Base-by-base conservation (phyloP, 2,888 invertebrate genomes). In the Cenopis cana region DNA sequence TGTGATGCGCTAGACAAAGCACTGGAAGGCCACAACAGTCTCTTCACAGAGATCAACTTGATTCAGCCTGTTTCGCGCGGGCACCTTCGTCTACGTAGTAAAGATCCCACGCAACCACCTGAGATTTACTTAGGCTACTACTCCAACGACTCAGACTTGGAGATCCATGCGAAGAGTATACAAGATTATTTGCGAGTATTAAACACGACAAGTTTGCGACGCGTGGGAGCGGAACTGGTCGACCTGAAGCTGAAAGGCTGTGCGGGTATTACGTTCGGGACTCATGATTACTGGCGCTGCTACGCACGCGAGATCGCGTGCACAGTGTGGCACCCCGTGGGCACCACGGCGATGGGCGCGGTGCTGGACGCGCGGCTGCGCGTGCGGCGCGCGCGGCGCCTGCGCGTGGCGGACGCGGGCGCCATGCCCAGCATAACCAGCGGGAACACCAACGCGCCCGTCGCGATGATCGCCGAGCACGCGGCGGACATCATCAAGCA, bases 211-310 rank as follows among this genome's bases (percentile, higher is more conserved):
- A 29, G 50, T 18, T 46, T 70, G 10, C 24, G 29, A 11, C 11
- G 57, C 24, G 41, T 65, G 41, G 41, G 52, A 9, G 36, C 59
- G 18, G 33, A 38, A 17, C 41, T 65, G 38, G 91, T 0, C 89
- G 87, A 6, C 94, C 95, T 76, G 82, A 85, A 14, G 71, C 85
- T 10, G 77, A 82, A 14, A 56, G 76, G 1, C 10, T 70, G 69
- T 14, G 29, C 18, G 91, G 92, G 69, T 91, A 85, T 14, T 86
- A 88, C 0, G 94, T 59, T 70, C 17, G 69, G 65, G 2, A 65
- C 52, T 14, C 29, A 95, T 75, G 84, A 82, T 0, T 95, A 95
- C 79, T 95, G 95, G 93, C 91, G 89, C 38, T 95, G 95, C 77
- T 89, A 94, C 79, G 87, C 93, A 0, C 84, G 93, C n/a, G 89